Evolutionary conservation across 1,140 invertebrate genomes (phyloP).

Genomic region (Probaryconus sp.): DNA sequence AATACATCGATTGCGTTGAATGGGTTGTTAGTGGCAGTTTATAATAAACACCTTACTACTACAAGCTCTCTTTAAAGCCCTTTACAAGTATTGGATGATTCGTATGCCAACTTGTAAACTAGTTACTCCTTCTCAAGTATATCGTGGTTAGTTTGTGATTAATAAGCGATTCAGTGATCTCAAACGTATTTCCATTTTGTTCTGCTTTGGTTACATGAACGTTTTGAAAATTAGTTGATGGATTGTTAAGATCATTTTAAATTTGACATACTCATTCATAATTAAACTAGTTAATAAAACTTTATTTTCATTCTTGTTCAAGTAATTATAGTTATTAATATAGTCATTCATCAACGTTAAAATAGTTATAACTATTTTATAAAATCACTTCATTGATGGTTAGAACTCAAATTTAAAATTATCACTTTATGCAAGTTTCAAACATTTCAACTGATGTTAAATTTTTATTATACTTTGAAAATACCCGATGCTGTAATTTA

Average conservation of each 20-base stretch:
- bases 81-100: conserved; percentile 45
- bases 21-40: conserved; percentile 57
- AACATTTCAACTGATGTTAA: too few relatives aligned
- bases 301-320: too few relatives aligned
- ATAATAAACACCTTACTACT: conserved; percentile 49
- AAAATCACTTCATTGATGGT: too few relatives aligned
- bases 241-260: background rate
- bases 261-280: conserved; percentile 22
- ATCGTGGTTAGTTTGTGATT: conserved; percentile 57
- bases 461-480: conserved; percentile 1
- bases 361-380: too few relatives aligned
- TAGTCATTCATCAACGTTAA: too few relatives aligned
- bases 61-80: conserved; percentile 42
- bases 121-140: conserved; percentile 54
- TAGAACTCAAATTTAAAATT: too few relatives aligned
- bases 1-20: conserved; percentile 31
- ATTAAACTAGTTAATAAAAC: background rate
- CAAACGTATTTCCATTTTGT: conserved; percentile 39
- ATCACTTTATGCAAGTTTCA: too few relatives aligned
- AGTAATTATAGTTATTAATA: too few relatives aligned
- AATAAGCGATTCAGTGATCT: conserved; percentile 54
- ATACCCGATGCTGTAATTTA: conserved; percentile 4
- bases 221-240: conserved; percentile 33
- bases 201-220: conserved; percentile 32
- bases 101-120: conserved; percentile 58